These are phyloP conservation scores for Melangyna quadrimaculata DNA, from an alignment of 2,888 invertebrate species.

Conservation along the genomic window DNA sequence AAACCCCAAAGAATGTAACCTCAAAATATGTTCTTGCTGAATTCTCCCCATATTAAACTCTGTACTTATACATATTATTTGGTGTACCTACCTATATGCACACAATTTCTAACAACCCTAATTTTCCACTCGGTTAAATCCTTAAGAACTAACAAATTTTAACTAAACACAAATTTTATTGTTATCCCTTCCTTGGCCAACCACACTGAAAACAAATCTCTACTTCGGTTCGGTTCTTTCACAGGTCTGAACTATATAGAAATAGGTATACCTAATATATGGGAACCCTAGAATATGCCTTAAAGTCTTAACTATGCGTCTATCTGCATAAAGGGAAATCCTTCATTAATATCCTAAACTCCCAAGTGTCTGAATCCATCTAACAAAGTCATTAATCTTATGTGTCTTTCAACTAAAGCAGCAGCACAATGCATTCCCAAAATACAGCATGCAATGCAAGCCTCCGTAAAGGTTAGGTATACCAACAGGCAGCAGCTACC, in stretches of 20 bases:
- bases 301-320: slow-evolving; percentile 42
- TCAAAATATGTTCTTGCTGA: slow-evolving; percentile 8
- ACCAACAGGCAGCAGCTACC: slow-evolving; percentile 34
- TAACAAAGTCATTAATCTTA: slow-evolving; percentile 67
- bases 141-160: slow-evolving; percentile 54
- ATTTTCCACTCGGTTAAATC: slow-evolving; percentile 39
- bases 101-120: slow-evolving; percentile 23
- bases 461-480: background rate
- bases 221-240: background rate
- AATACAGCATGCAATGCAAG: slow-evolving; percentile 46
- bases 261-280: background rate
- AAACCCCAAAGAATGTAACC: slow-evolving; percentile 33
- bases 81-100: background rate
- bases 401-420: slow-evolving; percentile 46
- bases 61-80: background rate
- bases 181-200: slow-evolving; percentile 48
- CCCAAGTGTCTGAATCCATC: slow-evolving; percentile 60
- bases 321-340: slow-evolving; percentile 69
- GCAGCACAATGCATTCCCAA: slow-evolving; percentile 26
- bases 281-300: background rate
- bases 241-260: background rate
- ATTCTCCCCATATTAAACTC: background rate
- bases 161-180: slow-evolving; percentile 62
- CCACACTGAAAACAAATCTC: slow-evolving; percentile 55
- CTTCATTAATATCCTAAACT: slow-evolving; percentile 70